phyloP scores from a whole-genome alignment of 1,140 invertebrate genomes.

The Lethrus apterus region DNA sequence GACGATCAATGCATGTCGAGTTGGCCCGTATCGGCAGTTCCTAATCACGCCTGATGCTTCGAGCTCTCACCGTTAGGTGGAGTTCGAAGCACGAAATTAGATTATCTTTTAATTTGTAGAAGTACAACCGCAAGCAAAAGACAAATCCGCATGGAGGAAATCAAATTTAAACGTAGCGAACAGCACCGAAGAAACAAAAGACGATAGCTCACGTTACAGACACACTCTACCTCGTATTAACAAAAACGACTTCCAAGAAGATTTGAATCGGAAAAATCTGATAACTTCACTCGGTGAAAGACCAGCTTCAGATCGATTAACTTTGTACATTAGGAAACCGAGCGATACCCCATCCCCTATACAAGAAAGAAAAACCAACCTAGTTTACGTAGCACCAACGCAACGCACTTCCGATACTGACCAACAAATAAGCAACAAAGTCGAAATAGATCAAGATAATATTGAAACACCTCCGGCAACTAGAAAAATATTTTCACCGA shows the following conservation, averaged over 20 bases:
- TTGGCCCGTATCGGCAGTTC: too few relatives aligned
- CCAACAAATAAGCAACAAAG: slow-evolving; percentile 52
- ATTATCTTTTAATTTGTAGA: slow-evolving; percentile 46
- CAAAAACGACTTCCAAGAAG: slow-evolving; percentile 45
- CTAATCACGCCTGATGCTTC: too few relatives aligned
- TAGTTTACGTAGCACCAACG: neutral
- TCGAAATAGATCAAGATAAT: slow-evolving; percentile 84
- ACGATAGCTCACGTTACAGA: slow-evolving; percentile 19
- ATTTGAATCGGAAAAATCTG: slow-evolving; percentile 46
- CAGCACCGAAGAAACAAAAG: slow-evolving; percentile 49
- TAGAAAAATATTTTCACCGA: slow-evolving; percentile 57
- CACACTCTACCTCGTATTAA: slow-evolving; percentile 17
- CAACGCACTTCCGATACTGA: slow-evolving; percentile 5
- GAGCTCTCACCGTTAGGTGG: too few relatives aligned
- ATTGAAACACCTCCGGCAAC: slow-evolving; percentile 81
- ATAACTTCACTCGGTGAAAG: slow-evolving; percentile 45
- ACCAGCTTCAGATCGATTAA: slow-evolving; percentile 48
- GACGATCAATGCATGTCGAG: too few relatives aligned
- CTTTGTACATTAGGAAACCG: slow-evolving; percentile 56
- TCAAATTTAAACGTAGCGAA: slow-evolving; percentile 59
- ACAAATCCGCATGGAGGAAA: slow-evolving; percentile 70
- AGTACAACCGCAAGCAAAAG: slow-evolving; percentile 64
- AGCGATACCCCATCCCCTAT: slow-evolving; percentile 23
- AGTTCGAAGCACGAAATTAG: neutral
- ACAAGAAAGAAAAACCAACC: neutral